These are phyloP conservation scores for Ochropacha duplaris DNA, from an alignment of 2,888 invertebrate genomes.

Conservation along the genomic window DNA sequence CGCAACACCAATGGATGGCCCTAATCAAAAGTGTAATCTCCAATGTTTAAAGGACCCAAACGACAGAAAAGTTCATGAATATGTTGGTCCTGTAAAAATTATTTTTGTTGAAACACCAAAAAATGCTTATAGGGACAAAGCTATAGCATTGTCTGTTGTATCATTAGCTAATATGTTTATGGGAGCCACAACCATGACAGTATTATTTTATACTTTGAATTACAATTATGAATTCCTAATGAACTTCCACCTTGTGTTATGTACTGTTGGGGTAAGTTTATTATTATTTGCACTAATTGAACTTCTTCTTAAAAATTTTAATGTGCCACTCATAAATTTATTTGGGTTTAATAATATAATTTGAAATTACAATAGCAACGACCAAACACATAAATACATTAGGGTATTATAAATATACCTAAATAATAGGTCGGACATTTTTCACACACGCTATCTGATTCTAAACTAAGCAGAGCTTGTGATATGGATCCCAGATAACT, in stretches of 20 bases:
- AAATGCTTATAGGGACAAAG: constrained; percentile 29
- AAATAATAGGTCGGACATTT: too few relatives aligned
- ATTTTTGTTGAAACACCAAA: constrained; percentile 49
- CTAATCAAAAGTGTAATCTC: constrained; percentile 38
- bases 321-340: too few relatives aligned
- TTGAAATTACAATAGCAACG: too few relatives aligned
- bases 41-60: constrained; percentile 40
- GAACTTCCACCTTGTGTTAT: constrained; percentile 47
- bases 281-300: not conserved
- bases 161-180: constrained; percentile 46
- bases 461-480: too few relatives aligned
- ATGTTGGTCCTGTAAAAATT: constrained; percentile 61
- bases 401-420: too few relatives aligned
- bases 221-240: constrained; percentile 27
- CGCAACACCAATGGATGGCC: constrained; percentile 1
- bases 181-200: constrained; percentile 34
- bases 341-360: too few relatives aligned
- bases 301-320: too few relatives aligned
- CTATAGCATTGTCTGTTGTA: constrained; percentile 38
- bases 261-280: constrained; percentile 54
- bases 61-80: constrained; percentile 35
- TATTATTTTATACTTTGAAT: constrained; percentile 38
- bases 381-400: too few relatives aligned
- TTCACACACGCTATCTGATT: too few relatives aligned
- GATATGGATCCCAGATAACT: too few relatives aligned